Conservation (phyloP, 1,140 invertebrate species). For the Carposina sasakii region DNA sequence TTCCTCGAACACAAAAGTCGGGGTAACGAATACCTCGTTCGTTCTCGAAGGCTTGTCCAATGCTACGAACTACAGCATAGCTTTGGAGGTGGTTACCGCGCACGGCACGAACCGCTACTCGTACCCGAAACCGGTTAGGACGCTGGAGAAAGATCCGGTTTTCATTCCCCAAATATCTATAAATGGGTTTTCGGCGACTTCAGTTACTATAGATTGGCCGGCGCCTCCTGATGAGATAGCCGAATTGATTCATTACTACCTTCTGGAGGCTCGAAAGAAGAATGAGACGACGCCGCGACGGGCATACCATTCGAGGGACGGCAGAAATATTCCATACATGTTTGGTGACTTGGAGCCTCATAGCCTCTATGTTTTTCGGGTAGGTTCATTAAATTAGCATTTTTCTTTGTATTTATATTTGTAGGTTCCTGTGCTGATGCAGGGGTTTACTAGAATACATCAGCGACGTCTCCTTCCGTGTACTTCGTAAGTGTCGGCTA, state of each 20-base stretch:
- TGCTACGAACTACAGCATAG: slow-evolving; percentile 76
- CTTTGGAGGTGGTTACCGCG: slow-evolving; percentile 57
- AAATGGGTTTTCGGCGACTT: slow-evolving; percentile 83
- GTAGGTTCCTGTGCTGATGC: no score
- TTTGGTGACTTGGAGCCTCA: slow-evolving; percentile 84
- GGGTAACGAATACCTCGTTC: slow-evolving; percentile 75
- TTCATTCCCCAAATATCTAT: slow-evolving; percentile 85
- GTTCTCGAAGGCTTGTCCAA: slow-evolving; percentile 76
- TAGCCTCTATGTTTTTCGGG: slow-evolving; percentile 84
- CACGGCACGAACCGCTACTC: slow-evolving; percentile 71
- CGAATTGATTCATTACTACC: slow-evolving; percentile 84
- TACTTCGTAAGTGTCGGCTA: no score
- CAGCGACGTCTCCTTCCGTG: no score
- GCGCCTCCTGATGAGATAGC: slow-evolving; percentile 77
- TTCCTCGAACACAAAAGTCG: slow-evolving; percentile 35
- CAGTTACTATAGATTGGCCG: slow-evolving; percentile 85
- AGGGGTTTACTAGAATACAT: no score
- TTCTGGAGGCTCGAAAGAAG: slow-evolving; percentile 77
- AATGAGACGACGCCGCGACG: slow-evolving; percentile 73
- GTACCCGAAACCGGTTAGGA: slow-evolving; percentile 73
- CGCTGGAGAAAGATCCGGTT: slow-evolving; percentile 80
- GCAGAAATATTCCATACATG: slow-evolving; percentile 79
- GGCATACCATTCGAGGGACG: slow-evolving; percentile 76
- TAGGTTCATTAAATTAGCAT: no score
- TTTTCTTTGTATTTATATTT: no score